Percentiles rank a stretch among this genome's conserved stretches.
These are phyloP conservation scores for Torymus aiolomorphi DNA, from an alignment of 2,888 invertebrate genomes.

Conservation along the genomic window DNA sequence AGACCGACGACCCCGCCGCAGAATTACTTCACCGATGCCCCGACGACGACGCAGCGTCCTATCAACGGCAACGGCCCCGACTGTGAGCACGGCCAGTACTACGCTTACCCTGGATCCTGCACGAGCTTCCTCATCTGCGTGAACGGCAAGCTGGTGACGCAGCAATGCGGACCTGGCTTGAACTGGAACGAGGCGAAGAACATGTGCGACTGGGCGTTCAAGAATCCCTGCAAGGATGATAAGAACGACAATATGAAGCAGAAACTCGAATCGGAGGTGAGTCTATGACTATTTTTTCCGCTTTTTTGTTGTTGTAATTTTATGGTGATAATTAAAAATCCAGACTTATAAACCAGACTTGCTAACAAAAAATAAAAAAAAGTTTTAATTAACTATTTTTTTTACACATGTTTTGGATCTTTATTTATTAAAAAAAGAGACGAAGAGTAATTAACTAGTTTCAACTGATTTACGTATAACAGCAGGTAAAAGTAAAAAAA, in stretches of 20 bases:
- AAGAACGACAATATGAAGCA: background rate
- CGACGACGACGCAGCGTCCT: conserved; percentile 30
- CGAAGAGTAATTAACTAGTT: too few species aligned
- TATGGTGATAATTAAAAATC: too few species aligned
- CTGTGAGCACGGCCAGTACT: conserved; percentile 86
- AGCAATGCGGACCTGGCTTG: conserved; percentile 86
- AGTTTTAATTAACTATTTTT: too few species aligned
- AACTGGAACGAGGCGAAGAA: conserved; percentile 83
- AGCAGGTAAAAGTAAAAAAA: too few species aligned
- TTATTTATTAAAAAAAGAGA: too few species aligned
- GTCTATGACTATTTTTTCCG: background rate
- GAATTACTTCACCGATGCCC: conserved; percentile 43
- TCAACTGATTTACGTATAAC: too few species aligned
- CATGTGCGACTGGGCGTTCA: conserved; percentile 87
- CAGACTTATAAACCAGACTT: too few species aligned
- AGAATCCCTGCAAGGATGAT: conserved; percentile 69
- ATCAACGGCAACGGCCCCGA: conserved; percentile 59
- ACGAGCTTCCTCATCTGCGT: conserved; percentile 87
- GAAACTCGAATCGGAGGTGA: conserved; percentile 17
- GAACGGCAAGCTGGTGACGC: conserved; percentile 82
- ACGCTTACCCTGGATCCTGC: conserved; percentile 83
- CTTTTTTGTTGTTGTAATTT: too few species aligned
- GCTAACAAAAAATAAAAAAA: too few species aligned
- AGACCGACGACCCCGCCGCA: conserved; percentile 56
- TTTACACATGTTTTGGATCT: too few species aligned